Base-by-base conservation (phyloP, 2,797 vertebrate genomes). In the Okamejei kenojei region DNA sequence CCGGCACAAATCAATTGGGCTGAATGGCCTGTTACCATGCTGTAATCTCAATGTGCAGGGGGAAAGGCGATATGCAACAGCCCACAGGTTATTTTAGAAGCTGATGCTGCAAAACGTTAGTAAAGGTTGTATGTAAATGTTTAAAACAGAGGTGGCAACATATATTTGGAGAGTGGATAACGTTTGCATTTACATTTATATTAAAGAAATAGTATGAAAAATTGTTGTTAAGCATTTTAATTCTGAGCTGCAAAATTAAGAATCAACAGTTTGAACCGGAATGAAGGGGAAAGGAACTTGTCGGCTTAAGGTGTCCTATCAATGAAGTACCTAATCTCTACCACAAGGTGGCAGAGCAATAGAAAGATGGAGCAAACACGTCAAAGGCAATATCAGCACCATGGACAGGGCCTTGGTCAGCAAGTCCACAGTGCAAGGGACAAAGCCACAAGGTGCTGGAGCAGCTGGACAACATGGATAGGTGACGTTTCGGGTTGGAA, bases 281-380 rank as follows among this genome's bases (percentile, higher is more conserved):
- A 26, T 38, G 68, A 54, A 29, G 5, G 21, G 17, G 71, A 10
- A 54, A 74, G 17, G 38, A 10, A 91, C 11, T 74, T 92, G 45
- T 38, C 38, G 7, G 90, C 15, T 13, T 5, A 8, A 13, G 10
- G 6, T 6, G 35, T 23, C 8, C 88, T 92, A 73, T 13, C 29
- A 2, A 23, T 74, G 71, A 45, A 74, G 90, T 73, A 45, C 71
- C 38, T 6, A 13, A 45, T 5, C 26, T 74, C 38, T 73, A 74
- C 68, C 90, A 92, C 90, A 74, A 26, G 90, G 71, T 92, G 90
- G 90, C 90, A 92, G 0, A 45, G 90, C 68, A 74, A 38, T 23
- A n/a, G 71, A 92, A 73, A 45, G 45, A 29, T 76, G 8, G 38
- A 92, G 38, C 7, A 29, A 54, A 74, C 32, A 15, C 19, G 38